Conservation (phyloP, 1,140 invertebrate species). For the Tribolium castaneum region DNA sequence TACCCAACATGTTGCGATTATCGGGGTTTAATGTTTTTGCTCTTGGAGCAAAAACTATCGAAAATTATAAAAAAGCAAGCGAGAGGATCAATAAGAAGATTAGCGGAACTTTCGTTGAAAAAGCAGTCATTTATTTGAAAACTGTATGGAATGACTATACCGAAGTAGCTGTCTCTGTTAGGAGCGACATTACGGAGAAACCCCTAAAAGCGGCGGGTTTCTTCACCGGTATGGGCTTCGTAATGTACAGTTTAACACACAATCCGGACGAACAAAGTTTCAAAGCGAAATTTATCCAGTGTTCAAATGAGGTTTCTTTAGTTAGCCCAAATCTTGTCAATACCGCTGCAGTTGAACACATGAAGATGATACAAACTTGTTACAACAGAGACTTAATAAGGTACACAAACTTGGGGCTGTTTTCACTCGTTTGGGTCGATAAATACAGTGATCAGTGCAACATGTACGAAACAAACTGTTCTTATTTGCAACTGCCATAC, state of each 20-base stretch:
- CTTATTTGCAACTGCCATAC: conserved; percentile 74
- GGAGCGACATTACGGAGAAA: conserved; percentile 69
- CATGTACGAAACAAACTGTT: conserved; percentile 78
- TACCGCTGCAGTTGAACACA: conserved; percentile 71
- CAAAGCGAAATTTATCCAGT: conserved; percentile 69
- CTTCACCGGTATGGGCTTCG: conserved; percentile 64
- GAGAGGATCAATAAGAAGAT: conserved; percentile 54
- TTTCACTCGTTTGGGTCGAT: conserved; percentile 81
- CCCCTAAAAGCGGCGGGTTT: conserved; percentile 68
- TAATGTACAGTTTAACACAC: conserved; percentile 64
- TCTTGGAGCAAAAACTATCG: background rate
- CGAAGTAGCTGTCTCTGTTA: conserved; percentile 69
- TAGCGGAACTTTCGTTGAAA: conserved; percentile 74
- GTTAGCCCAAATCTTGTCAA: conserved; percentile 76
- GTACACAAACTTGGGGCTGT: conserved; percentile 74
- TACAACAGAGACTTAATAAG: conserved; percentile 76
- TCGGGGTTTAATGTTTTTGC: background rate
- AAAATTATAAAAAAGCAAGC: conserved; percentile 44
- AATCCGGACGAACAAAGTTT: conserved; percentile 78
- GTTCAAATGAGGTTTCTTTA: conserved; percentile 73
- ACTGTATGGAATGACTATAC: conserved; percentile 71
- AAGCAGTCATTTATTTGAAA: conserved; percentile 74
- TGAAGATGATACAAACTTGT: conserved; percentile 72
- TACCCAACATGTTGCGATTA: background rate
- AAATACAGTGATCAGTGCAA: conserved; percentile 74